Evolutionary conservation across 2,888 invertebrate species (phyloP), one percentile per base, ranked within the genome.

Genomic region (Troides oblongomaculatus): DNA sequence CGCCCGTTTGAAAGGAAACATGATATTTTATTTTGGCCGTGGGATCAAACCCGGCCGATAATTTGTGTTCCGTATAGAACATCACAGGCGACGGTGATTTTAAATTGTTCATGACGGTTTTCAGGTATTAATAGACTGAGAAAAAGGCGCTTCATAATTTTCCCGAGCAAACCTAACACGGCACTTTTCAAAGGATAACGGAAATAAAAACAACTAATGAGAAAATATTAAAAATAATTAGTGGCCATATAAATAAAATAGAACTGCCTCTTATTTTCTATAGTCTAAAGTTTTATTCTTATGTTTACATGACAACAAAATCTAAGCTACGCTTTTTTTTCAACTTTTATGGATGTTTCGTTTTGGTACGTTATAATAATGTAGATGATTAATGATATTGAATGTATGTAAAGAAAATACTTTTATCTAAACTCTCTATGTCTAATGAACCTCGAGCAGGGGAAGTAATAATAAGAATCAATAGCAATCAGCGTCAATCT

Each of bases 1-100:
- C 81, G 88, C 81, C 79, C 84, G 85, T 75, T 87, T 88, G 89
- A 90, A 92, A 92, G 91, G 92, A 92, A 92, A 92, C 91, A 92
- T 92, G 92, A 92, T 92, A 92, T 92, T 92, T 92, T 92, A 92
- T 92, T 92, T 92, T 86, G 86, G 89, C 90, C 90, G 92, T 92
- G 91, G 92, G 92, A 92, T 91, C 92, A 91, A 92, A 89, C 89
- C 87, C 76, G 88, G 83, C 87, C 88, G 90, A 91, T 92, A 92
- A 92, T 90, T 90, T 88, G 90, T 89, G 89, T 87, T 82, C 84
- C 85, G 85, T 86, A 87, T 83, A 83, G 84, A 86, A 89, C 86
- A 87, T 89, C 89, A 89, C 80, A 89, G 82, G 83, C 81, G 77
- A 85, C 81, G 84, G 80, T 84, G 83, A 84, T 88, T 87, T 86